Base-by-base conservation (phyloP, 2,888 invertebrate genomes). In the Conops quadrifasciatus region DNA sequence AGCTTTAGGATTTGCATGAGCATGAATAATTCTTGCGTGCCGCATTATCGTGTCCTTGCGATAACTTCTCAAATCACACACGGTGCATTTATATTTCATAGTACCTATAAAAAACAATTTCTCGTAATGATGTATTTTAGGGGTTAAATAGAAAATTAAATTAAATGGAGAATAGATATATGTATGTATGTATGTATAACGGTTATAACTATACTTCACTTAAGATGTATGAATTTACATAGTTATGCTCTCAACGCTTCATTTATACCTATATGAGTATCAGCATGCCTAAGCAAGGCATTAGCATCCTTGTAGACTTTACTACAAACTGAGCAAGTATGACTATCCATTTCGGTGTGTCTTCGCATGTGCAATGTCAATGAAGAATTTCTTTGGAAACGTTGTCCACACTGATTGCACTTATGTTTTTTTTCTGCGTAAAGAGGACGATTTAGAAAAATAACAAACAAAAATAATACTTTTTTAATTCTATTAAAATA, bases 21-120 rank as follows among this genome's bases (percentile, higher is more conserved):
- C 90, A 83, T 94, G 94, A 69, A 93, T 91, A 83, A 93, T 92
- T 69, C 91, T 89, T 71, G 93, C 88, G 82, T 94, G 94, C 0
- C 94, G 88, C 73, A 90, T 89, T 72, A 94, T 87, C 81, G 94
- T 94, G 82, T 94, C 94, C 81, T 92, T 93, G 72, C 94, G 87
- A 59, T 91, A 87, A 80, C 94, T 94, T 53, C 88, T 88, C 11
- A 91, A 90, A 49, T 88, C 88, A 83, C 94, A 94, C 30, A 91
- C 88, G 74, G 88, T 88, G 81, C 94, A 94, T 24, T 89, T 89
- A 80, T 90, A 94, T 3, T 90, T 91, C 78, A 91, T 90, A 4
- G 88, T 88, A 80, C 90, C 93, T 92, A 81, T 28, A 2, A 58
- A 16, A 28, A 58, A 53, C 3, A 13, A 9, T 1, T 45, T 45